A percentile compares a stretch with the other conserved stretches of the same genome.
phyloP scores from a whole-genome alignment of 2,113 vertebrate species.

The Eleginops maclovinus region DNA sequence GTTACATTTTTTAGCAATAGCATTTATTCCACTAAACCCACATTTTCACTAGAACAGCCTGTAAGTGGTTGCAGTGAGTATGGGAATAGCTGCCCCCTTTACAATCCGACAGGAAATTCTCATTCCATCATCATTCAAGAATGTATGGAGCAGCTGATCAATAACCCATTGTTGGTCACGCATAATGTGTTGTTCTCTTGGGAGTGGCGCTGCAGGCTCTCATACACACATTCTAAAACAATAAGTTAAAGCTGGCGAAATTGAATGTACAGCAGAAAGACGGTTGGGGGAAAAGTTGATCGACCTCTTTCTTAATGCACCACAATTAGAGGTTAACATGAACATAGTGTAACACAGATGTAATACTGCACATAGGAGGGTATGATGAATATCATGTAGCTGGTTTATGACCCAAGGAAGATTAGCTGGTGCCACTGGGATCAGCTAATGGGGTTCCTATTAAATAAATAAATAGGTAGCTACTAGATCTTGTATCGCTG shows the following conservation, averaged over 20 bases:
- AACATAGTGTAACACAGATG: neutral
- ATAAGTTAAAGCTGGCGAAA: neutral
- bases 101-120: neutral
- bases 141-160: neutral
- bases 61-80: neutral
- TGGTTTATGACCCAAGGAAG: too few relatives aligned
- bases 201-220: neutral
- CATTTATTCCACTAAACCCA: neutral
- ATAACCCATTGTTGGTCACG: neutral
- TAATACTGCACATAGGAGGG: neutral
- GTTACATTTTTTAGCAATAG: neutral
- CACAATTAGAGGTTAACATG: neutral
- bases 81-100: neutral
- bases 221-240: neutral
- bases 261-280: neutral
- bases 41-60: neutral
- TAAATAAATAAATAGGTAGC: too few relatives aligned
- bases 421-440: too few relatives aligned
- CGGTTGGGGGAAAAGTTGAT: neutral
- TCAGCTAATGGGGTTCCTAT: too few relatives aligned
- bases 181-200: neutral
- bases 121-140: neutral
- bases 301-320: neutral
- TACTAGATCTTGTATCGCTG: too few relatives aligned
- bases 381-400: neutral